Conservation (phyloP, 1,140 invertebrate species). For the Drosophila oshimai region DNA sequence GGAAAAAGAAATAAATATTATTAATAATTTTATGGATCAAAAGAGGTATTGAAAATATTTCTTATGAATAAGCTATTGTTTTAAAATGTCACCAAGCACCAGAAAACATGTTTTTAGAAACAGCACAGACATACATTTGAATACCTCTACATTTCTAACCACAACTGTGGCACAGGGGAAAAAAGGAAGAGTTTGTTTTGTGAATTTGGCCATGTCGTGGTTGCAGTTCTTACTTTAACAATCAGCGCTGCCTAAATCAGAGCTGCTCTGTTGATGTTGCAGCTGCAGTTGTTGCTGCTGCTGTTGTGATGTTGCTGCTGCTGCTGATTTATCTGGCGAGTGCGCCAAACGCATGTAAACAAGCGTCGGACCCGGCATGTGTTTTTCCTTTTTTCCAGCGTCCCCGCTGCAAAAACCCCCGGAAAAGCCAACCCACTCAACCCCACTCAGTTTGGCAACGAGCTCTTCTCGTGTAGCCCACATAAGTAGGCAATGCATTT, state of each 20-base stretch:
- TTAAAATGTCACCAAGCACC: too few species aligned
- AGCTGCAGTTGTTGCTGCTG: slow-evolving; percentile 11
- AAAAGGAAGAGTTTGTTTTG: slow-evolving; percentile 44
- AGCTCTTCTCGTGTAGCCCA: slow-evolving; percentile 13
- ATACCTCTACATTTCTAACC: not conserved
- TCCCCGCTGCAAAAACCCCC: not conserved
- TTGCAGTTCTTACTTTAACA: slow-evolving; percentile 10
- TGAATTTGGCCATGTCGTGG: slow-evolving; percentile 37
- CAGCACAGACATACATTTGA: not conserved
- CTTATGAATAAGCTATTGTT: too few species aligned
- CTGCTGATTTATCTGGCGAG: slow-evolving; percentile 74
- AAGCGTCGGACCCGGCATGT: slow-evolving; percentile 39
- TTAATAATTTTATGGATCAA: too few species aligned
- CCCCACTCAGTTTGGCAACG: slow-evolving; percentile 2
- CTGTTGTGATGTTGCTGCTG: not conserved
- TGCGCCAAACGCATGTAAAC: slow-evolving; percentile 76
- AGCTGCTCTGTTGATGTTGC: slow-evolving; percentile 7
- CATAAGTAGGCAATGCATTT: slow-evolving; percentile 67
- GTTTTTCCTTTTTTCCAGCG: slow-evolving; percentile 21
- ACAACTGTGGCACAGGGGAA: not conserved
- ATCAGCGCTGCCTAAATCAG: slow-evolving; percentile 23
- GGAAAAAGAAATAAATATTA: too few species aligned
- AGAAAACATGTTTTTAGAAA: not conserved
- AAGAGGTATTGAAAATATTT: too few species aligned
- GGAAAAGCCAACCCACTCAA: not conserved